Conservation (phyloP, 2,113 vertebrate genomes). For the Otis tarda region DNA sequence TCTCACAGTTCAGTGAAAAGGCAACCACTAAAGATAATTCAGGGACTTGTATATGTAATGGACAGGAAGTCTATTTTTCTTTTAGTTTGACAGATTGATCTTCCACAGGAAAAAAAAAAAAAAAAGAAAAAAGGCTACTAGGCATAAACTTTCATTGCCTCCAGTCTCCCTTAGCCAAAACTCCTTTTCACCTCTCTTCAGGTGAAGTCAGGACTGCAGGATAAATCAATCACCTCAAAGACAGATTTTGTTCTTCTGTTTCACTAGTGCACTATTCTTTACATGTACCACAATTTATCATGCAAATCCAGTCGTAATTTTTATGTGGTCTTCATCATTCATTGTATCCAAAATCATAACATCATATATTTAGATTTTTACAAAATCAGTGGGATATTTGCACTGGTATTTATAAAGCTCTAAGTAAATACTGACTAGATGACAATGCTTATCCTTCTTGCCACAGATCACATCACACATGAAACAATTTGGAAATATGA, state of each 20-base stretch:
- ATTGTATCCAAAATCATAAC: neutral
- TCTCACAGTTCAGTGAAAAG: slow-evolving; percentile 62
- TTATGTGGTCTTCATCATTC: neutral
- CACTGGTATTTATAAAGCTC: neutral
- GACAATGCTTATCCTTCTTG: neutral
- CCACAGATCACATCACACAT: neutral
- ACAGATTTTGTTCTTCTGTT: slow-evolving; percentile 32
- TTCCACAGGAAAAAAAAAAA: neutral
- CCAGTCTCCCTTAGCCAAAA: neutral
- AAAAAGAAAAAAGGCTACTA: neutral
- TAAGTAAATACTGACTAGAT: neutral
- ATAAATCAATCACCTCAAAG: neutral
- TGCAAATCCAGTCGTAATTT: neutral
- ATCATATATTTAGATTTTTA: neutral
- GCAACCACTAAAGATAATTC: slow-evolving; percentile 54
- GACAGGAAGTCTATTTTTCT: slow-evolving; percentile 66
- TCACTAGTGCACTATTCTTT: slow-evolving; percentile 21
- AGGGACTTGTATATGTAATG: slow-evolving; percentile 57
- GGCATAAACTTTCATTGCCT: slow-evolving; percentile 47
- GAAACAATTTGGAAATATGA: neutral
- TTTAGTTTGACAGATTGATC: slow-evolving; percentile 55
- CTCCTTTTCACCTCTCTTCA: neutral
- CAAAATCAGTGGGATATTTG: neutral
- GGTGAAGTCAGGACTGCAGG: neutral
- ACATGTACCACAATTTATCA: neutral